Conservation (phyloP, 2,113 vertebrate genomes). For the Lepisosteus osseus region DNA sequence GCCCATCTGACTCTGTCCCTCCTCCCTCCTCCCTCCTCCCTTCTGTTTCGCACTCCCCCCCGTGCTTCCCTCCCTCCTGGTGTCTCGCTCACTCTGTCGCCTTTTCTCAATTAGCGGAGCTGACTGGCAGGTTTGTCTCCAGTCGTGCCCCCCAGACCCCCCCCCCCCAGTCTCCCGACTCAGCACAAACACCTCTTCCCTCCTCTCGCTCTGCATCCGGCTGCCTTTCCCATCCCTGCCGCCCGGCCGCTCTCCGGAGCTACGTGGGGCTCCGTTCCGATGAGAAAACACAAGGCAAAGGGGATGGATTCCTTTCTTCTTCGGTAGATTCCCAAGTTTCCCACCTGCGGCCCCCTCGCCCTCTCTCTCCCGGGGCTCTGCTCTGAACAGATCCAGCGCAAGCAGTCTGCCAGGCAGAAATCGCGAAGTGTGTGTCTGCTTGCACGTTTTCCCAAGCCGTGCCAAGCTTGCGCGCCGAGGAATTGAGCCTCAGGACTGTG, state of each 20-base stretch:
- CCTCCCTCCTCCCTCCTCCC: slow-evolving; percentile 50
- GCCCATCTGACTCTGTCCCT: slow-evolving; percentile 56
- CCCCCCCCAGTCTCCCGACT: slow-evolving; percentile 22
- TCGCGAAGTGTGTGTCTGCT: too few relatives aligned
- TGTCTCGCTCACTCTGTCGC: slow-evolving; percentile 56
- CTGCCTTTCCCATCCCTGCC: not conserved
- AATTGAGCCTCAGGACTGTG: too few relatives aligned
- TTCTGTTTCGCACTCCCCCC: slow-evolving; percentile 25
- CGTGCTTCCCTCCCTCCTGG: slow-evolving; percentile 41
- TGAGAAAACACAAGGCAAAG: not conserved
- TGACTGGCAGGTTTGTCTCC: slow-evolving; percentile 55
- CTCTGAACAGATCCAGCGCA: not conserved
- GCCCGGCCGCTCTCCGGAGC: not conserved
- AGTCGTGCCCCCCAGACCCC: slow-evolving; percentile 36
- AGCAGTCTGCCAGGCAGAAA: too few relatives aligned
- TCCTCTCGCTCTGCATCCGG: slow-evolving; percentile 11
- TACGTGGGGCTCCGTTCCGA: not conserved
- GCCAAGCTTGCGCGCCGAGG: too few relatives aligned
- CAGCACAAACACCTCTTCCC: slow-evolving; percentile 10
- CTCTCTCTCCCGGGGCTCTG: not conserved
- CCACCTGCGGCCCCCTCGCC: not conserved
- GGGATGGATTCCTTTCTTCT: not conserved
- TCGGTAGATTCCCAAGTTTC: not conserved
- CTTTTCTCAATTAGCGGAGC: slow-evolving; percentile 63
- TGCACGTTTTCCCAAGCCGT: too few relatives aligned